A percentile compares a stretch with the other conserved stretches of the same genome.
These are phyloP conservation scores for Sarcoramphus papa DNA, from an alignment of 2,797 vertebrate species.

Conservation along the genomic window DNA sequence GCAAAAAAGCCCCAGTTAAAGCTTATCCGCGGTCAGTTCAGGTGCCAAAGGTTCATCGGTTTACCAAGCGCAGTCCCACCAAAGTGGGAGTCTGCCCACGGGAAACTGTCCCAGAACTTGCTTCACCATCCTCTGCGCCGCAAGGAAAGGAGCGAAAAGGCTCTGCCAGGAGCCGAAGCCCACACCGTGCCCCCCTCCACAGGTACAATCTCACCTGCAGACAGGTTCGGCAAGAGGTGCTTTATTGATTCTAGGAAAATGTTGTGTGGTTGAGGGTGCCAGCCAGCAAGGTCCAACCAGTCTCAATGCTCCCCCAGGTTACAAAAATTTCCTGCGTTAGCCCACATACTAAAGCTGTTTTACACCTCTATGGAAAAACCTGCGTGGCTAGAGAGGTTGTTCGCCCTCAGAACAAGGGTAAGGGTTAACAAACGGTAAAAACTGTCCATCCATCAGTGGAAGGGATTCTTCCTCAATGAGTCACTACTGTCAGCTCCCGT, in stretches of 20 bases:
- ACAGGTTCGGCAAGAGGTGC: not conserved
- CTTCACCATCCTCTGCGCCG: not conserved
- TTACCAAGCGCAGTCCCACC: not conserved
- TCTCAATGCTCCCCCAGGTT: not conserved
- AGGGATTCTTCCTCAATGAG: slow-evolving; percentile 69
- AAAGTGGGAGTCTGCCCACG: accelerated
- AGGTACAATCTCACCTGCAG: not conserved
- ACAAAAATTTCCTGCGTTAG: not conserved
- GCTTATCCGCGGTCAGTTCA: accelerated
- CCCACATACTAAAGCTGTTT: not conserved
- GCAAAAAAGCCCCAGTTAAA: not conserved
- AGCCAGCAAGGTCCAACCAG: not conserved
- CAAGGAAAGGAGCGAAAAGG: not conserved
- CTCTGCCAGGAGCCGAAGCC: not conserved
- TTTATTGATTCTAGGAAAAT: slow-evolving; percentile 32
- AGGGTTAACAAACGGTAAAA: not conserved
- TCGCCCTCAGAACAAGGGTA: not conserved
- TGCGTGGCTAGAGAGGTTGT: not conserved
- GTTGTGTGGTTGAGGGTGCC: not conserved
- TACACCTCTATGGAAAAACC: not conserved
- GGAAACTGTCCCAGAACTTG: not conserved
- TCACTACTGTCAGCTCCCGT: slow-evolving; percentile 78
- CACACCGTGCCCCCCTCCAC: not conserved
- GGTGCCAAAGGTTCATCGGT: not conserved
- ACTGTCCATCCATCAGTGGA: not conserved